phyloP scores from a whole-genome alignment of 2,797 vertebrate genomes.

The Parauchenoglanis punctatus region DNA sequence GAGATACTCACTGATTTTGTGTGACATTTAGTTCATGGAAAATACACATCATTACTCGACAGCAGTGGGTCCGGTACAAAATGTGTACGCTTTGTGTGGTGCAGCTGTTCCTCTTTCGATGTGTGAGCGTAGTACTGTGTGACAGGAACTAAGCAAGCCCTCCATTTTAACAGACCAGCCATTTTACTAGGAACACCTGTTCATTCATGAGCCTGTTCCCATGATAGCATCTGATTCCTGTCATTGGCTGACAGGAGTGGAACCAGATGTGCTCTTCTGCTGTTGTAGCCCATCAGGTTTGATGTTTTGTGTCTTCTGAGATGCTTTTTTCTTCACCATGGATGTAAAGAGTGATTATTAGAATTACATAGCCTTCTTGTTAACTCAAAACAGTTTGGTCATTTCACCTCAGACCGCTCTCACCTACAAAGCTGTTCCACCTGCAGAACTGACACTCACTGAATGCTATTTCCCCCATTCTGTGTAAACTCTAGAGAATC shows the following conservation, averaged over 20 bases:
- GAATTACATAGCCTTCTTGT: neutral
- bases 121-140: neutral
- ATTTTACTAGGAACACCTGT: neutral
- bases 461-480: neutral
- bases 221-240: neutral
- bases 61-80: neutral
- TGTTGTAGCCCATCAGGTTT: neutral
- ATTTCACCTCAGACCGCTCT: neutral
- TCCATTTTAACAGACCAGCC: neutral
- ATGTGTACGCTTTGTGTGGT: neutral
- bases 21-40: slow-evolving; percentile 3
- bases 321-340: neutral
- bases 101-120: neutral
- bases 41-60: neutral
- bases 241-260: neutral
- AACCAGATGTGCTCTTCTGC: neutral
- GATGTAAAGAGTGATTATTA: neutral
- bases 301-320: neutral
- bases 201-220: neutral
- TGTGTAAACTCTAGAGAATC: neutral
- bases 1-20: neutral
- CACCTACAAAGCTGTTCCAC: neutral
- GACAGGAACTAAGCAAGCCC: neutral
- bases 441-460: neutral
- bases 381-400: neutral